Base-by-base conservation (phyloP, 2,888 invertebrate genomes). In the Drosophila ustulata region DNA sequence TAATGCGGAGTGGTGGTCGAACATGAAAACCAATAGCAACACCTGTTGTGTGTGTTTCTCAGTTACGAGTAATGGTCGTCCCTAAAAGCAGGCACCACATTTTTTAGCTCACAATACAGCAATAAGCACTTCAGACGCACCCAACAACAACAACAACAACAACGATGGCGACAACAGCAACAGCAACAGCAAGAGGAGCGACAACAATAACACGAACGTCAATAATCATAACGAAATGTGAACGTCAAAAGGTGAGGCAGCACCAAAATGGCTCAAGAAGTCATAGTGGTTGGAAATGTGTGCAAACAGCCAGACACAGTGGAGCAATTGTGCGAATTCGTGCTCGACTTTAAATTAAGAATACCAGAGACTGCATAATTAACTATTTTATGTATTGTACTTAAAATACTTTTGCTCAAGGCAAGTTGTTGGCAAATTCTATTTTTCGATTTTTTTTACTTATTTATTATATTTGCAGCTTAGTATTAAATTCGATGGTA, bases 161-260 rank as follows among this genome's bases (percentile, higher is more conserved):
- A 46, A 13, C 50, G 45, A 30, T 39, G 37, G 26, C 32, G 37
- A 47, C 56, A 53, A 9, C 55, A 25, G 43, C 55, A 56, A 18
- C 18, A 13, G 7, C 39, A 13, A 39, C 13, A 13, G 13, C 39
- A 39, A 39, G 13, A 18, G 13, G 13, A 41, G 18, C 18, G 39
- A 51, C 67, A 57, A 62, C 65, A 70, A 71, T 49, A 72, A 62
- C 63, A 59, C 56, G 66, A 56, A 82, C 79, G 88, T 75, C 83
- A 82, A 88, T 82, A 88, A 82, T 88, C 82, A 82, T 82, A 85
- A 88, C 83, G 64, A 66, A 88, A 84, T 80, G 78, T 52, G 57
- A 62, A 65, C 65, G 66, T 51, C 69, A 72, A 41, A 41, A 41
- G 39, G 39, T 41, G 39, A 66, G 25, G 1, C 57, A 13, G 13